Evolutionary conservation across 2,113 vertebrate species (phyloP), one percentile per base, ranked within the genome.

Genomic region (Antechinus stuartii): DNA sequence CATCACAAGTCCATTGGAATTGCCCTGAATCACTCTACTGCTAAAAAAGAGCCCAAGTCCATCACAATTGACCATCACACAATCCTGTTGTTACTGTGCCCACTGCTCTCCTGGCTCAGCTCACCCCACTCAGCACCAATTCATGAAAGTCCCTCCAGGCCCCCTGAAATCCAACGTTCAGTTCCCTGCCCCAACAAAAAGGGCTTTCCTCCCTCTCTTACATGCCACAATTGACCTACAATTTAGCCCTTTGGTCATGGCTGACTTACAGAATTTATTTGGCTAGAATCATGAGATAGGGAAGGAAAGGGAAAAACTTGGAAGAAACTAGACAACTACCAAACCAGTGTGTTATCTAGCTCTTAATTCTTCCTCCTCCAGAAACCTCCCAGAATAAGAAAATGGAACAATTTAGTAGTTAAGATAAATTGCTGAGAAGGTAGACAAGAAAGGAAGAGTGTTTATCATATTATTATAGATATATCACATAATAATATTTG

Each of bases 401-500:
- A 89, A 47, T n/a, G 46, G 11, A 49, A 27, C 50, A 50, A 54
- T 26, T 68, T 96, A 16, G 61, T 76, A n/a, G 35, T n/a, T 68
- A 68, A 68, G 27, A 27, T 76, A 57, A 92, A 55, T 92, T 76
- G 94, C 54, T 68, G n/a, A 89, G 11, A 84, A 57, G 11, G 30
- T 30, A n/a, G 35, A 68, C 90, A 54, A 54, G 50, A 91, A 93
- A 96, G 47, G 56, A 95, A 57, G 9, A 57, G 9, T 27, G 10
- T 92, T 23, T 47, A 26, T 94, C 54, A 42, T 55, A 24, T 91
- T 94, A 53, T 53, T 4, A 1, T 2, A 61, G 91, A 54, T 89
- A 35, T 76, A 35, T 53, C 52, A 94, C 54, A 76, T 68, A 76
- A 30, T 95, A n/a, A 22, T 93, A 27, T 54, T 84, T 92, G 93